Base-by-base conservation (phyloP, 1,140 invertebrate species). In the Calycopis cecrops region DNA sequence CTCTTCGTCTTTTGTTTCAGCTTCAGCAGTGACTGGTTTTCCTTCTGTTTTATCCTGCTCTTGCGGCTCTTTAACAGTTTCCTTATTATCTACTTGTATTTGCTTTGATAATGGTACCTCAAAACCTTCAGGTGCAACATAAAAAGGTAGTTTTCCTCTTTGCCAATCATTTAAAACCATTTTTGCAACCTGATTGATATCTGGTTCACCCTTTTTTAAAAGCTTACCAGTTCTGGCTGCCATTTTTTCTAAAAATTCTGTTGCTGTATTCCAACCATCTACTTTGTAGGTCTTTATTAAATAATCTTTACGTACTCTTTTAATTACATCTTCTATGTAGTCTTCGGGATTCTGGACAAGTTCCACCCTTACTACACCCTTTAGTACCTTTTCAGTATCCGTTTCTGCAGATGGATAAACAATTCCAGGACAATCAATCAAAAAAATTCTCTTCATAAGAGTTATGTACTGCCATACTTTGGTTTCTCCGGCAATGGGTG, bases 401-500 rank as follows among this genome's bases (percentile, higher is more conserved):
- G 92, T 92, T 87, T 98, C 97, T 40, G 94, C 92, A 3, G 94
- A 94, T 10, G 97, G 97, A 89, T 99, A 98, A 17, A 99, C 99
- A 60, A 99, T 94, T 42, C 98, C 99, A 17, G 99, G 99, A 90
- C 98, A 99, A 90, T 99, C 99, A 63, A 99, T 99, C 4, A 99
- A 87, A 77, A 96, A 99, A 70, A 99, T 99, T 64, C 95, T 91
- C 63, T 93, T 93, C 98, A 99, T 99, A 18, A 99, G 84, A 0
- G 98, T 99, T 48, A 99, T 98, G 77, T 99, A 99, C 78, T 99
- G 99, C 99, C 99, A 99, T 0, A 98, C 96, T 91, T 99, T 99
- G 0, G 99, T 99, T 90, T 99, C 98, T 7, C 99, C 99, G 62
- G 99, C 98, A 73, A 99, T 97, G 7, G 99, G 99, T 9, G 99